phyloP scores from a whole-genome alignment of 2,113 vertebrate species.

The Albula goreensis region DNA sequence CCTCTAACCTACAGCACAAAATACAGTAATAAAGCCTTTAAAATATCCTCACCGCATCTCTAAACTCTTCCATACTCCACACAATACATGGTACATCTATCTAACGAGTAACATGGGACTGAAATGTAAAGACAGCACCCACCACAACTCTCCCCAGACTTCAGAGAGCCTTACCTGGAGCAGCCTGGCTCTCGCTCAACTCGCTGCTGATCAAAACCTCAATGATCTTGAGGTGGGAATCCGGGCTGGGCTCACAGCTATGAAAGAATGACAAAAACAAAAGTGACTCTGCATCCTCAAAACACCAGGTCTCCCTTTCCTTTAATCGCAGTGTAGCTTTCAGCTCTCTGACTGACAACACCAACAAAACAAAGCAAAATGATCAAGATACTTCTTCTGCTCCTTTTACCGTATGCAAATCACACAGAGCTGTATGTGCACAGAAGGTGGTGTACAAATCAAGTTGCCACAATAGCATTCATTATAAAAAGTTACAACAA shows the following conservation, averaged over 20 bases:
- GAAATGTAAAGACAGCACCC: too few relatives aligned
- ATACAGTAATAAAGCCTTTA: not conserved
- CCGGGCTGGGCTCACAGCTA: constrained; percentile 86
- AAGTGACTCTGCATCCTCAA: not conserved
- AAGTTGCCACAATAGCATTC: too few relatives aligned
- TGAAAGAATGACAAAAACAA: constrained; percentile 29
- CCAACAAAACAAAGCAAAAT: too few relatives aligned
- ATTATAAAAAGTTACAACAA: too few relatives aligned
- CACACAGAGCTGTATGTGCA: too few relatives aligned
- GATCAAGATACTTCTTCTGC: too few relatives aligned
- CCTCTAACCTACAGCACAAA: not conserved
- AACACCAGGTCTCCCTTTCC: not conserved
- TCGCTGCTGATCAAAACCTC: constrained; percentile 90
- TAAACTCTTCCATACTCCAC: too few relatives aligned
- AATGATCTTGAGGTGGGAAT: constrained; percentile 82
- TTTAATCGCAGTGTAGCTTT: not conserved
- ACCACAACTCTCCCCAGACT: not conserved
- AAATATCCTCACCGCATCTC: not conserved
- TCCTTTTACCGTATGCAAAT: too few relatives aligned
- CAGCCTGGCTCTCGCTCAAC: constrained; percentile 84
- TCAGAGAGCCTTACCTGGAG: constrained; percentile 80
- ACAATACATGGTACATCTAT: too few relatives aligned
- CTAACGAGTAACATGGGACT: not conserved
- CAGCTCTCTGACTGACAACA: too few relatives aligned
- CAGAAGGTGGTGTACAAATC: too few relatives aligned